phyloP scores from a whole-genome alignment of 2,113 vertebrate species.

The Salvelinus namaycush region DNA sequence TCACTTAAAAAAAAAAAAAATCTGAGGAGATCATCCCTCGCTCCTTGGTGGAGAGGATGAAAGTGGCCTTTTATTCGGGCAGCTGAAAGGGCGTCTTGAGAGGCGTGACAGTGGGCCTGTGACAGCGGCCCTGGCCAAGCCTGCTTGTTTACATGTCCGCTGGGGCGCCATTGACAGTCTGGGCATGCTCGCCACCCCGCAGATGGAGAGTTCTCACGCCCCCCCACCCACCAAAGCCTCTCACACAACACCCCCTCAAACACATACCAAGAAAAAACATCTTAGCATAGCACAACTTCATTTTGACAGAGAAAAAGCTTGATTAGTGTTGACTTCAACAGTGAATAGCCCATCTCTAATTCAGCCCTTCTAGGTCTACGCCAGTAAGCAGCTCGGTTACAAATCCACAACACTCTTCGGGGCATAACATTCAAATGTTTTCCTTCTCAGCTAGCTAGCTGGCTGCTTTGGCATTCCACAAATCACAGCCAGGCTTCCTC shows the following conservation, averaged over 20 bases:
- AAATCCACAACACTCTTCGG: slow-evolving; percentile 30
- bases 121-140: slow-evolving; percentile 38
- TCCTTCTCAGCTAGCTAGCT: background rate
- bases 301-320: slow-evolving; percentile 32
- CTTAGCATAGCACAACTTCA: too few relatives aligned
- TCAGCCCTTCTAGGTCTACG: slow-evolving; percentile 52
- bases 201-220: slow-evolving; percentile 68
- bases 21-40: slow-evolving; percentile 46
- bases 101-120: slow-evolving; percentile 41
- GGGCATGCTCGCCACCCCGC: slow-evolving; percentile 45
- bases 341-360: slow-evolving; percentile 55
- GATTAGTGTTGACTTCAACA: slow-evolving; percentile 36
- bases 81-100: slow-evolving; percentile 49
- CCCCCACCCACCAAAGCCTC: too few relatives aligned
- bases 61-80: slow-evolving; percentile 49
- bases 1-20: background rate
- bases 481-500: slow-evolving; percentile 6
- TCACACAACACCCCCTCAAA: background rate
- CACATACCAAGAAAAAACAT: background rate
- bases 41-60: slow-evolving; percentile 50
- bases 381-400: slow-evolving; percentile 24
- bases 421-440: background rate
- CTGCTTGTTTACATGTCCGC: slow-evolving; percentile 36
- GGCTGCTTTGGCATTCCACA: slow-evolving; percentile 6
- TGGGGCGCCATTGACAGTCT: slow-evolving; percentile 55